Conservation (phyloP, 2,113 vertebrate genomes). For the Numenius arquata region DNA sequence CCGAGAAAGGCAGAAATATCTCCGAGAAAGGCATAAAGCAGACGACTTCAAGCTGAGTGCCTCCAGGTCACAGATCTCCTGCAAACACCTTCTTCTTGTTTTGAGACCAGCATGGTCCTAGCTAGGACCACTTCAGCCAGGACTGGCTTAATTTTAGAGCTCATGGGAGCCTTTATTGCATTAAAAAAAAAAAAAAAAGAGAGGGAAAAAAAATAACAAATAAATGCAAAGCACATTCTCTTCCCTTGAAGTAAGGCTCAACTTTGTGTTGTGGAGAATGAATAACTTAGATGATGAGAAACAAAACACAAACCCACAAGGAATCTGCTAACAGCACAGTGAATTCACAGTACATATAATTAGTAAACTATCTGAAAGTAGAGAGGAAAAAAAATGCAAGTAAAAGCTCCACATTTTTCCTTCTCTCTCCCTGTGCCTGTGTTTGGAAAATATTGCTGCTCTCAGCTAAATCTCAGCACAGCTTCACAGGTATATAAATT, state of each 20-base stretch:
- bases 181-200: background rate
- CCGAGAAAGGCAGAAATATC: background rate
- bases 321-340: background rate
- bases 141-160: background rate
- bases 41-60: background rate
- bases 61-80: background rate
- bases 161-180: background rate
- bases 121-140: background rate
- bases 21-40: background rate
- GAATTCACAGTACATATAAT: slow-evolving; percentile 29
- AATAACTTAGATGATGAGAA: background rate
- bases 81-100: background rate
- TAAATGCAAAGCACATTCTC: background rate
- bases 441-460: slow-evolving; percentile 20
- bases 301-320: background rate
- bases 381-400: background rate
- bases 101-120: background rate
- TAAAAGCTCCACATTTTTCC: background rate
- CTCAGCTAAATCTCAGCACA: slow-evolving; percentile 19
- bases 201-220: background rate
- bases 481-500: background rate
- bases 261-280: background rate
- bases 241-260: slow-evolving; percentile 29
- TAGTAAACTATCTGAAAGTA: slow-evolving; percentile 44
- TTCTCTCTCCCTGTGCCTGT: background rate